A percentile compares a stretch with the other conserved stretches of the same genome.
phyloP scores from a whole-genome alignment of 2,113 vertebrate species.

The Lutjanus erythropterus region DNA sequence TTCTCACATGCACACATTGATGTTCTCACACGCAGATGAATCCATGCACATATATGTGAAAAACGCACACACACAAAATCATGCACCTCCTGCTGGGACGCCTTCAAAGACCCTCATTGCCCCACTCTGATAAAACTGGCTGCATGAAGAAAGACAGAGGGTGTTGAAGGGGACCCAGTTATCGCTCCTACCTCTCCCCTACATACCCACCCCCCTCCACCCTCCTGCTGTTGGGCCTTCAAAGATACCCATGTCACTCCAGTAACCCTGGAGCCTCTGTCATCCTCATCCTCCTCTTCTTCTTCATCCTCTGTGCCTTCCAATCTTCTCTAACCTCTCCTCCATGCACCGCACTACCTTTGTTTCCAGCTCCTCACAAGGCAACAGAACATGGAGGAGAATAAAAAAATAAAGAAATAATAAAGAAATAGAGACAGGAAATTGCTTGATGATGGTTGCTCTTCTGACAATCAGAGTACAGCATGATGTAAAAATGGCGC shows the following conservation, averaged over 20 bases:
- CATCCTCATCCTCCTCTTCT: constrained; percentile 25
- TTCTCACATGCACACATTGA: constrained; percentile 1
- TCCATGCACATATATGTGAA: constrained; percentile 12
- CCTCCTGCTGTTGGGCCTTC: constrained; percentile 65
- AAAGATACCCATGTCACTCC: constrained; percentile 76
- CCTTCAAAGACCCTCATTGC: constrained; percentile 76
- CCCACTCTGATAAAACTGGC: constrained; percentile 60
- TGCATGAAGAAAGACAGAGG: constrained; percentile 34
- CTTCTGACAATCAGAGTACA: constrained; percentile 64
- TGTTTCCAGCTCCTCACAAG: constrained; percentile 41
- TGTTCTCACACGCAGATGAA: constrained; percentile 20
- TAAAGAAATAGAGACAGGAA: constrained; percentile 50
- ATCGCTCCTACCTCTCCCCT: constrained; percentile 66
- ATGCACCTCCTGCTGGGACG: constrained; percentile 66
- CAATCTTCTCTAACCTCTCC: constrained; percentile 52
- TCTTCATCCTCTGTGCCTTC: constrained; percentile 36
- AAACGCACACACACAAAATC: constrained; percentile 46
- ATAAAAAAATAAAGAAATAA: constrained; percentile 27
- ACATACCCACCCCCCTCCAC: constrained; percentile 46
- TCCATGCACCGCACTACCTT: constrained; percentile 27
- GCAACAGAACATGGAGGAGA: constrained; percentile 49
- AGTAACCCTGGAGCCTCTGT: constrained; percentile 44
- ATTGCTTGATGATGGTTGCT: constrained; percentile 55
- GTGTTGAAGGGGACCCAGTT: constrained; percentile 66
- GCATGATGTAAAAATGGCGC: constrained; percentile 64